phyloP scores from a whole-genome alignment of 2,797 vertebrate genomes.

The Amazona finschi region DNA sequence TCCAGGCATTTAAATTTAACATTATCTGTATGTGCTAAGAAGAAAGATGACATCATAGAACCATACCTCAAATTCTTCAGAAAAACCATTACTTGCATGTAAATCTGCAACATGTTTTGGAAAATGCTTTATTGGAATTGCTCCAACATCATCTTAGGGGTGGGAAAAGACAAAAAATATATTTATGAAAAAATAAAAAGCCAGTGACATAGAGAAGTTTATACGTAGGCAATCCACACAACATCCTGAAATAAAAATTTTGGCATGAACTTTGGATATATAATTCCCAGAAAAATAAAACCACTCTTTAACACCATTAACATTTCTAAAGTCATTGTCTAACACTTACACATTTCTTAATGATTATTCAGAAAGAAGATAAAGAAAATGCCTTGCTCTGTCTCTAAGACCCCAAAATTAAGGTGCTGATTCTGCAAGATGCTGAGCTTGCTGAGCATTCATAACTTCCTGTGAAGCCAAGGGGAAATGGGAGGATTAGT shows the following conservation, averaged over 20 bases:
- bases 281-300: not conserved
- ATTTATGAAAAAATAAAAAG: conserved; percentile 54
- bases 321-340: not conserved
- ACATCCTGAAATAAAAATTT: conserved; percentile 20
- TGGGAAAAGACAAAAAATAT: conserved; percentile 55
- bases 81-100: conserved; percentile 87
- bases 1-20: conserved; percentile 2
- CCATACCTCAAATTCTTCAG: conserved; percentile 93
- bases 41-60: conserved; percentile 39
- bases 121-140: conserved; percentile 88
- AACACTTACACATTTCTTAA: not conserved
- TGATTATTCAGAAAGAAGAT: not conserved
- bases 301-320: not conserved
- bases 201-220: not conserved
- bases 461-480: not conserved
- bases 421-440: not conserved
- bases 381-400: not conserved
- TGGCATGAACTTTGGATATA: not conserved
- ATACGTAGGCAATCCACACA: conserved; percentile 29
- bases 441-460: not conserved
- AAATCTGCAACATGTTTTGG: conserved; percentile 90
- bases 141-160: conserved; percentile 79
- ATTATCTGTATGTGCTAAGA: conserved; percentile 1
- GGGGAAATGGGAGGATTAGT: not conserved
- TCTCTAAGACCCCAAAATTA: not conserved